Percentiles rank a stretch among this genome's conserved stretches.
Conservation (phyloP, 2,797 vertebrate genomes). For the Cyclopterus lumpus region DNA sequence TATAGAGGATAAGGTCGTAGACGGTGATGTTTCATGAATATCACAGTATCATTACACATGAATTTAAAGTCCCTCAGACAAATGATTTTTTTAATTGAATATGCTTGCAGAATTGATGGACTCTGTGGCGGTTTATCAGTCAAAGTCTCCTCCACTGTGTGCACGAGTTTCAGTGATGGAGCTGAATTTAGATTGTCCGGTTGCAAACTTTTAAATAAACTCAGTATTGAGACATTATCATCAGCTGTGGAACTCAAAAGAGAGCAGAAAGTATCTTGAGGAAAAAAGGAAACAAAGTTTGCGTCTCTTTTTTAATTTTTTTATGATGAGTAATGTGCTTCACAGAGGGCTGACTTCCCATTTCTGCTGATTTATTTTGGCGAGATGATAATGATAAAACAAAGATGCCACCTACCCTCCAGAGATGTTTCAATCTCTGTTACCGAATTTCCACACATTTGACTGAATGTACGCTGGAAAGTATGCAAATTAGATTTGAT, state of each 20-base stretch:
- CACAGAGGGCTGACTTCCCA: neutral
- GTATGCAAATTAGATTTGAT: constrained; percentile 34
- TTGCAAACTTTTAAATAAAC: constrained; percentile 24
- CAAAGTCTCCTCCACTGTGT: constrained; percentile 41
- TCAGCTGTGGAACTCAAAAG: neutral
- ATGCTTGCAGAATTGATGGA: constrained; percentile 60
- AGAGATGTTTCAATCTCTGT: constrained; percentile 11
- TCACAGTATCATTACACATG: constrained; percentile 63
- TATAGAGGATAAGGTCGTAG: constrained; percentile 47
- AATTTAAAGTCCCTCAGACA: constrained; percentile 56
- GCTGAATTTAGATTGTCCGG: constrained; percentile 32
- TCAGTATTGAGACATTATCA: neutral
- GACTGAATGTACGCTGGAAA: constrained; percentile 11
- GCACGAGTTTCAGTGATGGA: constrained; percentile 42
- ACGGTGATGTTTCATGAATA: constrained; percentile 59
- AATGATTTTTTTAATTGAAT: constrained; percentile 69
- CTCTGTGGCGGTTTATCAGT: constrained; percentile 51
- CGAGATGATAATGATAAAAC: constrained; percentile 23
- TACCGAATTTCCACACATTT: constrained; percentile 7
- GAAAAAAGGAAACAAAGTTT: constrained; percentile 7
- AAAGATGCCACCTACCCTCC: constrained; percentile 8
- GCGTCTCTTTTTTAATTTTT: constrained; percentile 1
- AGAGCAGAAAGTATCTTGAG: neutral
- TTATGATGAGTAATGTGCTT: constrained; percentile 29
- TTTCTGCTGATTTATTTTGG: constrained; percentile 32